Conservation (phyloP, 37 sponge, comb jelly and placozoan species). For the Bolinopsis microptera region DNA sequence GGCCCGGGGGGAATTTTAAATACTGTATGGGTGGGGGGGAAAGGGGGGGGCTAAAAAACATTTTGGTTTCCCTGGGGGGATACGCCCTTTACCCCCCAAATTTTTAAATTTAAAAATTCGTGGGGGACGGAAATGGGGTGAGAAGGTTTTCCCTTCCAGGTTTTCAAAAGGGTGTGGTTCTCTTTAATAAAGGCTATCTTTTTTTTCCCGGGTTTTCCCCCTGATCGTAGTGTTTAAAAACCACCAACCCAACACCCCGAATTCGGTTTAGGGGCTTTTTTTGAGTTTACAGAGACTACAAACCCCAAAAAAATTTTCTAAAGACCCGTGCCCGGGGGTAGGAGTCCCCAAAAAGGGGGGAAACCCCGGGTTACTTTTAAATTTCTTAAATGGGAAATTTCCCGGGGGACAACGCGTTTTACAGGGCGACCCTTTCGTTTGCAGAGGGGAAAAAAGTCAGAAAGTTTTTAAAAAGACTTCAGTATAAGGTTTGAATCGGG, state of each 20-base stretch:
- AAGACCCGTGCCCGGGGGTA: background rate
- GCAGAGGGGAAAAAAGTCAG: background rate
- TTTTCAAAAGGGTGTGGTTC: background rate
- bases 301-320: background rate
- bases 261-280: background rate
- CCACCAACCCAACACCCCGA: slow-evolving; percentile 70
- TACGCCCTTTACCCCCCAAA: background rate
- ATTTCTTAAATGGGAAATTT: background rate
- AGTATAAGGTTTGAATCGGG: too few species aligned
- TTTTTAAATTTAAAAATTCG: background rate
- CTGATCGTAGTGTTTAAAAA: background rate
- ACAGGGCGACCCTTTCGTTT: background rate
- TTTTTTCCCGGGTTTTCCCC: background rate
- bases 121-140: background rate
- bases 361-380: background rate
- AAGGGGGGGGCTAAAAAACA: background rate
- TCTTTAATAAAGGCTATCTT: background rate
- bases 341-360: background rate
- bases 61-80: slow-evolving; percentile 12
- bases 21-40: background rate
- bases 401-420: background rate
- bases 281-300: background rate
- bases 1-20: background rate
- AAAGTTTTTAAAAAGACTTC: background rate
- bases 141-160: background rate